Percentiles rank a stretch among this genome's conserved stretches.
Evolutionary conservation across 2,888 invertebrate genomes (phyloP).

Genomic region (Acanthoscelides obtectus): DNA sequence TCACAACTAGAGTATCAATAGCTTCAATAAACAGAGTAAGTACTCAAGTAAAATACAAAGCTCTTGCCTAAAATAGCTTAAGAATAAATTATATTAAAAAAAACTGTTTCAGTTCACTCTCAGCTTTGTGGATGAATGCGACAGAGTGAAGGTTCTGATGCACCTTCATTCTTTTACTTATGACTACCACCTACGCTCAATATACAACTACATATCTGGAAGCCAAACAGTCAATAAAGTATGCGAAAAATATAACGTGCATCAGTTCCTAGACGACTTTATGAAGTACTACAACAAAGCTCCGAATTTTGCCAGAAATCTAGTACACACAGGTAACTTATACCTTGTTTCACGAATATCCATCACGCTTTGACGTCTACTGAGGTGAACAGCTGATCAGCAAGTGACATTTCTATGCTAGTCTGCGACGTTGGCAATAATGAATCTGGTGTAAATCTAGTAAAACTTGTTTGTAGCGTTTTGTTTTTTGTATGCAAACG

Average conservation of each 20-base stretch:
- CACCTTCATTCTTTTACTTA: constrained; percentile 75
- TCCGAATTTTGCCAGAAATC: constrained; percentile 70
- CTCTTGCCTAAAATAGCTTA: background rate
- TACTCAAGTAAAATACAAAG: constrained; percentile 2
- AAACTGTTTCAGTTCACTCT: constrained; percentile 51
- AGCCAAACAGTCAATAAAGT: constrained; percentile 50
- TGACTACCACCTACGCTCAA: constrained; percentile 67
- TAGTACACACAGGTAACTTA: constrained; percentile 60
- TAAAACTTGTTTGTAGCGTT: no score
- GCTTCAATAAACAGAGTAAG: constrained; percentile 54
- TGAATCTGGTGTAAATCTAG: no score
- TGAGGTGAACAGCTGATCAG: no score
- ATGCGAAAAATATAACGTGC: constrained; percentile 62
- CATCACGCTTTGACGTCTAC: no score
- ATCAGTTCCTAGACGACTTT: constrained; percentile 71
- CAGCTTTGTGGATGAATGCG: constrained; percentile 63
- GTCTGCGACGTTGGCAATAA: no score
- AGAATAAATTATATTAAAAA: background rate
- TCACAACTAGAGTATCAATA: constrained; percentile 50
- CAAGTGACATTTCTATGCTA: no score
- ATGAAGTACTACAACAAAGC: constrained; percentile 72
- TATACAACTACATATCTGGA: constrained; percentile 61
- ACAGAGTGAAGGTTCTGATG: constrained; percentile 65
- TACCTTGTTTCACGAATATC: background rate
- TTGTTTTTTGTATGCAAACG: no score